phyloP scores from a whole-genome alignment of 2,888 invertebrate species.

The Cataglyphis altisquamis region DNA sequence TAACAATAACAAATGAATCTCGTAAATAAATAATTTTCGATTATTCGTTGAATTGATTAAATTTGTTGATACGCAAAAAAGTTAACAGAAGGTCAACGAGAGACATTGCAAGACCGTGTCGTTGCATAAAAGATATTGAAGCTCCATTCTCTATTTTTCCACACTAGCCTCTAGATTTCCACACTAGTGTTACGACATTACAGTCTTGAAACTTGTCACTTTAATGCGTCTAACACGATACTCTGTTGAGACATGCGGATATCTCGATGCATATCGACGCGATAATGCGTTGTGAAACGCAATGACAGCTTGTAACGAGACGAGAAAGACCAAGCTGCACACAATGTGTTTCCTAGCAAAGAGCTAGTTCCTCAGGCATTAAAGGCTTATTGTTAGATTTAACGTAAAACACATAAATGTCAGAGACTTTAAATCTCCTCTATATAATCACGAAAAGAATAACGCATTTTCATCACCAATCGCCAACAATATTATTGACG shows the following conservation, averaged over 20 bases:
- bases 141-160: slow-evolving; percentile 42
- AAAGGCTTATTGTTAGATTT: background rate
- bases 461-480: background rate
- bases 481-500: background rate
- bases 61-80: background rate
- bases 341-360: background rate
- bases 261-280: slow-evolving; percentile 9
- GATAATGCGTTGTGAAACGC: slow-evolving; percentile 56
- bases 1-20: background rate
- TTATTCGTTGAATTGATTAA: background rate
- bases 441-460: background rate
- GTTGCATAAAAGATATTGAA: background rate
- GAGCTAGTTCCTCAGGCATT: background rate
- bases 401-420: background rate
- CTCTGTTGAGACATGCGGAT: background rate
- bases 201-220: slow-evolving; percentile 35
- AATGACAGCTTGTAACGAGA: background rate
- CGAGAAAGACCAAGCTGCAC: background rate
- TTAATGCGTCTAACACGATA: slow-evolving; percentile 21
- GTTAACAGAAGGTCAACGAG: background rate
- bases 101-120: background rate
- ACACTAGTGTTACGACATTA: slow-evolving; percentile 49
- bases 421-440: too few species aligned
- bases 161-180: background rate
- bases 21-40: background rate